Base-by-base conservation (phyloP, 2,888 invertebrate genomes). In the Drosophila atroscutellata region DNA sequence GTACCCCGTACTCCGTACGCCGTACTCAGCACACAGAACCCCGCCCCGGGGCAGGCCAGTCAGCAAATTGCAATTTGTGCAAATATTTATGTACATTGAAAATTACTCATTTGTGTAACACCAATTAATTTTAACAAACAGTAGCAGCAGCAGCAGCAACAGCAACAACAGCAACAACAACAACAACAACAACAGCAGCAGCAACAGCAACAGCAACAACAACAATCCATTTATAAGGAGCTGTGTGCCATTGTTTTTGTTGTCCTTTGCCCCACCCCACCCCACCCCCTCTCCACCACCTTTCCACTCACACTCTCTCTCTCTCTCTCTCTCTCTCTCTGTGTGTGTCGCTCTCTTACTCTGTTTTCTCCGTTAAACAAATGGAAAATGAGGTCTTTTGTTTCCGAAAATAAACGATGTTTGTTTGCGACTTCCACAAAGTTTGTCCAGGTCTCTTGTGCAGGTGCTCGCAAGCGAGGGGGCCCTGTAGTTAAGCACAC, bases 41-140 rank as follows among this genome's bases (percentile, higher is more conserved):
- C 13, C 39, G 60, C 66, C 63, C 61, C 59, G 67, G 76, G 75
- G 59, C 75, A 45, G 37, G 61, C 55, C 66, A 30, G 78, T 42
- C 56, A 15, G 80, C 79, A 90, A 91, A 91, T 91, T 91, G 86
- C 90, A 91, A 83, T 83, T 90, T 89, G 89, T 88, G 86, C 86
- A 91, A 91, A 91, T 91, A 91, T 91, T 92, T 92, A 89, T 91
- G 89, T 83, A 88, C 83, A 85, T 91, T 90, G 89, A 85, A 91
- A 85, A 89, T 88, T 86, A 89, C 90, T 86, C 89, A 89, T 91
- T 88, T 92, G 86, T 90, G 86, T 90, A 89, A 90, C 89, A 85
- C 85, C 90, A 90, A 91, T 90, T 90, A 91, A 89, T 89, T 85
- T 89, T 80, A 86, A 88, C 90, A 89, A 88, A 89, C 87, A 81